Base-by-base conservation (phyloP, 2,888 invertebrate species). In the Carterocephalus palaemon region DNA sequence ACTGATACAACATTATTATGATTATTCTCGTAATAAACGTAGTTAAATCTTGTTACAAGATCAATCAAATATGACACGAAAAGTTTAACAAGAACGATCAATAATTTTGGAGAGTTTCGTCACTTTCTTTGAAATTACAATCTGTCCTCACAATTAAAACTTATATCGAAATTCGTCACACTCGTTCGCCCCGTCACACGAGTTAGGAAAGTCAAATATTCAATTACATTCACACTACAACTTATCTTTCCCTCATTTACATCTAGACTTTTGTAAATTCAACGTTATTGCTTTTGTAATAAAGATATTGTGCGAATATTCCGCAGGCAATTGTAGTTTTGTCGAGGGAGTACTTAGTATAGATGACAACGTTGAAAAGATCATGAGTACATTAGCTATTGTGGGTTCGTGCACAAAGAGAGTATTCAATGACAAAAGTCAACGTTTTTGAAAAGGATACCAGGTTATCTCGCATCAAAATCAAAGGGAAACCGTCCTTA, bases 331-430 rank as follows among this genome's bases (percentile, higher is more conserved):
- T 15, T 2, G 4, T 16, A 26, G n/a, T 23, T 28, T 4, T 26
- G 8, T n/a, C 4, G 7, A 6, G 3, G n/a, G 54, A 70, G 83
- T 83, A 83, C 83, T 82, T 81, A 82, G 82, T 78, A 75, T 67
- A 69, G 75, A 80, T 84, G 77, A 78, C 76, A 78, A 67, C 71
- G 82, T 75, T 84, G 80, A 81, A 82, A 82, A 71, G 78, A 77
- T 77, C 79, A 80, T 77, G 83, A 84, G 81, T 80, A 61, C 74
- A 84, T 84, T 84, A 84, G 81, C 75, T 62, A 67, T 84, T 84
- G 82, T 84, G 62, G 51, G 41, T 39, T 42, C 9, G 34, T 33
- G 51, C 52, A 83, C 81, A 83, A 82, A 69, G 57, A 56, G 56
- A 62, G 59, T 55, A 56, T 68, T 64, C 74, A 67, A 69, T 70